Conservation (phyloP, 2,888 invertebrate species). For the Yponomeuta cagnagella region DNA sequence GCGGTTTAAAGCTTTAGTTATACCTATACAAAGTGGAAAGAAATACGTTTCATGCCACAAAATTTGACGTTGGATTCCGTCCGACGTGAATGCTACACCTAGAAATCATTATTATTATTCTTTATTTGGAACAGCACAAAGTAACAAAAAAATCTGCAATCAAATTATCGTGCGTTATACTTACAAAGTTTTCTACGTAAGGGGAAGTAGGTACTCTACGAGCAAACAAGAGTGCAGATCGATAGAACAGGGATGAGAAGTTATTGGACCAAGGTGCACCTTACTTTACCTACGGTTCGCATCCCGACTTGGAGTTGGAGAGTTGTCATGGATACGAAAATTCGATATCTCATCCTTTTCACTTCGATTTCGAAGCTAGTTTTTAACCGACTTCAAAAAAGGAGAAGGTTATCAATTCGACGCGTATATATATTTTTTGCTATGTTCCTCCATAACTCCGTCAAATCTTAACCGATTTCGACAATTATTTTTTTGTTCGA, state of each 20-base stretch:
- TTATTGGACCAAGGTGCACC: background rate
- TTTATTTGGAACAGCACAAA: too few relatives aligned
- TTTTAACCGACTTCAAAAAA: too few relatives aligned
- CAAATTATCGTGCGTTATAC: background rate
- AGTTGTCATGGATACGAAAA: background rate
- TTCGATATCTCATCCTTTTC: background rate
- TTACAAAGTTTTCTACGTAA: background rate
- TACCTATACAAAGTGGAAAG: background rate
- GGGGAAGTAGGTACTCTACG: background rate
- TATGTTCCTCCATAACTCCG: too few relatives aligned
- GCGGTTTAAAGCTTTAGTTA: too few relatives aligned
- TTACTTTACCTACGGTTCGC: background rate
- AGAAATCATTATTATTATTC: background rate
- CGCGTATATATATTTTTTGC: too few relatives aligned
- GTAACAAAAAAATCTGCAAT: too few relatives aligned
- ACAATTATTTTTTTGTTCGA: too few relatives aligned
- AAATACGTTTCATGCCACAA: background rate
- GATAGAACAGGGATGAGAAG: constrained; percentile 9
- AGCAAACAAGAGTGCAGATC: constrained; percentile 1
- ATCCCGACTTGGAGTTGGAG: background rate
- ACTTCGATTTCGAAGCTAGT: background rate
- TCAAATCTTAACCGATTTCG: too few relatives aligned
- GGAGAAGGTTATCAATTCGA: too few relatives aligned
- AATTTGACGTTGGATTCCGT: background rate
- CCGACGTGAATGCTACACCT: background rate